Base-by-base conservation (phyloP, 2,888 invertebrate species). In the Apotomis betuletana region DNA sequence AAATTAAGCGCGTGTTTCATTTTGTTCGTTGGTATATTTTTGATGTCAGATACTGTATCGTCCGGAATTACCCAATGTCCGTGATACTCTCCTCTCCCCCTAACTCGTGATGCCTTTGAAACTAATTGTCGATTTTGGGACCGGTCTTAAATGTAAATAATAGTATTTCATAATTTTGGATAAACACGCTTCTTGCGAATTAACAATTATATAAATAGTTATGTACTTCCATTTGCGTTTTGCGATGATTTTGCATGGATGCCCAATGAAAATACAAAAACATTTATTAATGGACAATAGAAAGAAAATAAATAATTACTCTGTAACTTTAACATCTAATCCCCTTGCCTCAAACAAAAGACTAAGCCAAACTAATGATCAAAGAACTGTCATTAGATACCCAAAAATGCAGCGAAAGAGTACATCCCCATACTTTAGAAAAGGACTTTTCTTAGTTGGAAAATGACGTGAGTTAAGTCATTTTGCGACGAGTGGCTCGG, bases 361-460 rank as follows among this genome's bases (percentile, higher is more conserved):
- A 3, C 67, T 71, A 71, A 71, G 67, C 71, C 62, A 52, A 67
- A 67, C 71, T 71, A 71, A 71, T 67, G 71, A 71, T 60, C 70
- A 54, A 71, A 62, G 61, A 60, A 52, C 41, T 57, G 61, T 67
- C 71, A 71, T 71, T 62, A 27, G 27, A 27, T 27, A 71, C 57
- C 62, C 70, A 70, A 70, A 71, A 71, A 58, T 67, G 70, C 70
- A 71, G 36, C 46, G 70, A 69, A 69, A 58, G 58, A 65, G 70
- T 61, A 46, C 38, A 27, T 41, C 4, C 10, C 36, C n/a, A 27
- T 13, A 27, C 8, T 4, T 4, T 15, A 12, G 5, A 57, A 65
- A 65, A 65, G 8, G n/a, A 0, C n/a, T n/a, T 9, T 15, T 46
- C 12, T 8, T 0, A n/a, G 27, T 27, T 6, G 4, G n/a, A 27